These are phyloP conservation scores for Chondrosia reniformis DNA, from an alignment of 37 sponge, comb jelly and placozoan species.

Conservation along the genomic window DNA sequence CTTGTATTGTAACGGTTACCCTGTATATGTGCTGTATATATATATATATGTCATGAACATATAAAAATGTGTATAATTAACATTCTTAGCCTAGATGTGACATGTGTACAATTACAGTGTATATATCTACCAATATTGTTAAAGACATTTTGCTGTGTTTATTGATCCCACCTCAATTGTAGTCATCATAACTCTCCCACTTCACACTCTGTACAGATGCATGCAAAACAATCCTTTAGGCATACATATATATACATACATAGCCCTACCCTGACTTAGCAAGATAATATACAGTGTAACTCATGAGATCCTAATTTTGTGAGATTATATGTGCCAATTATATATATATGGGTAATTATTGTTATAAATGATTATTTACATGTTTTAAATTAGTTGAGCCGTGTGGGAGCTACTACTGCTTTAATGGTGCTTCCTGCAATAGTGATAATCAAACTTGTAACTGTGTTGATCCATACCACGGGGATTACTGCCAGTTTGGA, in stretches of 20 bases:
- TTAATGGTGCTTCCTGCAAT: neutral
- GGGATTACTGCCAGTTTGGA: too few species aligned
- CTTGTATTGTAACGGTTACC: neutral
- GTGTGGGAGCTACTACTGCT: neutral
- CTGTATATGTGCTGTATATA: neutral
- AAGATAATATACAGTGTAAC: neutral
- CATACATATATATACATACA: neutral
- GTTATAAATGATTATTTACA: neutral
- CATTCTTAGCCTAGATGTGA: too few species aligned
- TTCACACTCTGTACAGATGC: neutral
- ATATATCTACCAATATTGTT: neutral
- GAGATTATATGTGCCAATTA: too few species aligned
- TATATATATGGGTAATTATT: neutral
- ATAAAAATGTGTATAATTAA: neutral
- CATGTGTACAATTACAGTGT: neutral
- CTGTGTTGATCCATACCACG: too few species aligned
- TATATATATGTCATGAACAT: neutral
- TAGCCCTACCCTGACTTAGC: neutral
- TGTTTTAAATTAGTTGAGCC: neutral
- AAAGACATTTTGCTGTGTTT: neutral
- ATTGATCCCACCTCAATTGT: neutral
- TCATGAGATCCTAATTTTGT: too few species aligned
- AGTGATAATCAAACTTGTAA: too few species aligned
- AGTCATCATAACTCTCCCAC: neutral
- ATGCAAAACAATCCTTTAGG: neutral